Percentiles rank a stretch among this genome's conserved stretches.
phyloP scores from a whole-genome alignment of 2,113 vertebrate species.

The Otus sunia region DNA sequence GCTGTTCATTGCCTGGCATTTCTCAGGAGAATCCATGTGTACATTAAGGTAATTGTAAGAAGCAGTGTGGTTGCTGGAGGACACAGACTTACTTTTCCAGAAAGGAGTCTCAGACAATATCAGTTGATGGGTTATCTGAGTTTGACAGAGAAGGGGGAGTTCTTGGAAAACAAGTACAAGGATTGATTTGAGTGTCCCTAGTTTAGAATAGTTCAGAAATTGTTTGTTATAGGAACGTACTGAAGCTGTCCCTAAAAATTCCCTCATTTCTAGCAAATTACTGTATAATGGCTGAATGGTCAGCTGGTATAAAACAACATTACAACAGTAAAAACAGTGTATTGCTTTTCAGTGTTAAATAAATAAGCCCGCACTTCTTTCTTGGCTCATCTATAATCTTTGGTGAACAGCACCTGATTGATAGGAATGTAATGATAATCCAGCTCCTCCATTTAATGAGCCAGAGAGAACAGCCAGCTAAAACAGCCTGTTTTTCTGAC shows the following conservation, averaged over 20 bases:
- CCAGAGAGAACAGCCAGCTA: slow-evolving; percentile 1
- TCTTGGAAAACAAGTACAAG: neutral
- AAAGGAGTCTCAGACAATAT: neutral
- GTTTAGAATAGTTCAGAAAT: neutral
- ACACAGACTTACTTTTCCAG: neutral
- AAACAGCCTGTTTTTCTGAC: neutral
- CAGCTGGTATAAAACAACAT: neutral
- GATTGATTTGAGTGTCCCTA: neutral
- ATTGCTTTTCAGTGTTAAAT: neutral
- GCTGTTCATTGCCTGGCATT: neutral
- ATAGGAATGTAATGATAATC: neutral
- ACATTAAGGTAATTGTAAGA: neutral
- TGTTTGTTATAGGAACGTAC: neutral
- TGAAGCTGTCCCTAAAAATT: neutral
- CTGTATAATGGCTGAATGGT: neutral
- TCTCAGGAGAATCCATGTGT: neutral
- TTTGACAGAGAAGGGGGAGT: neutral
- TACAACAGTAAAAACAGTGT: neutral
- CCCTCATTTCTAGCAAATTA: neutral
- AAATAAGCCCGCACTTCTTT: neutral
- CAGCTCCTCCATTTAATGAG: neutral
- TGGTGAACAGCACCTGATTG: neutral
- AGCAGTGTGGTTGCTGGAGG: neutral
- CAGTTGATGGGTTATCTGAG: neutral
- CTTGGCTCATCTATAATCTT: neutral